These are phyloP conservation scores for Drosophila heteroneura DNA, from an alignment of 2,888 invertebrate genomes.

Conservation along the genomic window DNA sequence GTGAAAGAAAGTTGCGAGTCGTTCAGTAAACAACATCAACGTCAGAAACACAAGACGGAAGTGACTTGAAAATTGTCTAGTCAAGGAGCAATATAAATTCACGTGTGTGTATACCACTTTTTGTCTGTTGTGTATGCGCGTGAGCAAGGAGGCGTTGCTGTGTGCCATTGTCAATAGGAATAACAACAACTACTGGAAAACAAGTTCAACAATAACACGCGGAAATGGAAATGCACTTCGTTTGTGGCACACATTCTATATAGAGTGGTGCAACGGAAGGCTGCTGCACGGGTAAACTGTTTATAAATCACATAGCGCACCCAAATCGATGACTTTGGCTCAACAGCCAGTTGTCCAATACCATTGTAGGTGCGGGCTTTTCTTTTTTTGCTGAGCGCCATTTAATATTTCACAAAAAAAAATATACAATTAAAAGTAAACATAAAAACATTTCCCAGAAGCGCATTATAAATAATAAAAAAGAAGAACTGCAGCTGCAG, in stretches of 20 bases:
- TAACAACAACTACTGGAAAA: neutral
- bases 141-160: neutral
- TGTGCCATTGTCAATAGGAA: neutral
- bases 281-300: constrained; percentile 9
- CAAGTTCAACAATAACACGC: constrained; percentile 1
- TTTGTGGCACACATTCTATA: neutral
- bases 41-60: constrained; percentile 20
- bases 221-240: constrained; percentile 60
- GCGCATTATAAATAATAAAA: neutral
- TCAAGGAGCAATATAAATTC: neutral
- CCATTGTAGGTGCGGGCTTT: neutral
- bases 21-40: constrained; percentile 27
- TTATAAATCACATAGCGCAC: constrained; percentile 48
- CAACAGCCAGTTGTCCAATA: neutral
- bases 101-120: neutral
- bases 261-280: neutral
- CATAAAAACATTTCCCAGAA: neutral
- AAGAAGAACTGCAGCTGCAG: neutral
- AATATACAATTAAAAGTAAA: neutral
- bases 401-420: neutral
- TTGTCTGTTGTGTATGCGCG: neutral
- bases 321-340: neutral
- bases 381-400: neutral
- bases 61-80: constrained; percentile 38
- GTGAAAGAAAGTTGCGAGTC: constrained; percentile 13